A percentile compares a stretch with the other conserved stretches of the same genome.
phyloP scores from a whole-genome alignment of 2,888 invertebrate genomes.

The Seira musarum region DNA sequence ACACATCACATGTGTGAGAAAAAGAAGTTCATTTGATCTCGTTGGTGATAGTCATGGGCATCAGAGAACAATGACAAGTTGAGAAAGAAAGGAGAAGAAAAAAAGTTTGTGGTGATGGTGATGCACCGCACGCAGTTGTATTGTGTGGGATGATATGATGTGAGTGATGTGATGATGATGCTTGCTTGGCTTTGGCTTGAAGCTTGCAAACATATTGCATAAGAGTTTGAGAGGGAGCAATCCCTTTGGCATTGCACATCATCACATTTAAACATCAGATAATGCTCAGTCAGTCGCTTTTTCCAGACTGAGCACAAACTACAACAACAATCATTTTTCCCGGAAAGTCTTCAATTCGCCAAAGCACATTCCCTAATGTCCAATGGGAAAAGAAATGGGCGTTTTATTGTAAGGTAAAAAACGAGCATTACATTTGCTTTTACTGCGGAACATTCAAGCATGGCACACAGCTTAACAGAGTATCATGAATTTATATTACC shows the following conservation, averaged over 20 bases:
- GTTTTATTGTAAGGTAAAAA: constrained; percentile 45
- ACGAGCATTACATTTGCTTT: constrained; percentile 37
- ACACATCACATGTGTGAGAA: too few species aligned
- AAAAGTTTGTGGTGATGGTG: too few species aligned
- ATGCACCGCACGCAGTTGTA: too few species aligned
- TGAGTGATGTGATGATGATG: too few species aligned
- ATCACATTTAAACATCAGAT: constrained; percentile 7
- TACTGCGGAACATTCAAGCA: constrained; percentile 1
- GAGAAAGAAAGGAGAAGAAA: too few species aligned
- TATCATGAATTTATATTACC: constrained; percentile 10
- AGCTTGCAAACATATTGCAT: background rate
- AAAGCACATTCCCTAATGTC: constrained; percentile 49
- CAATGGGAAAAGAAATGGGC: constrained; percentile 54
- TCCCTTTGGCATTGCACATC: background rate
- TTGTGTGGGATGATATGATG: too few species aligned
- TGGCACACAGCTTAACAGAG: background rate
- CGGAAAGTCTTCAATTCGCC: constrained; percentile 56
- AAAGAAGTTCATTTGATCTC: too few species aligned
- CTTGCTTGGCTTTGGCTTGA: too few species aligned
- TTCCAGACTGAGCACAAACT: background rate
- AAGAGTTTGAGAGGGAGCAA: background rate
- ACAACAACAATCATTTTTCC: constrained; percentile 53
- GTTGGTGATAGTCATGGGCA: too few species aligned
- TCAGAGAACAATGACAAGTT: too few species aligned
- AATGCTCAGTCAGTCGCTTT: background rate